Percentiles rank a stretch among this genome's conserved stretches.
These are phyloP conservation scores for Papilio protenor DNA, from an alignment of 2,888 invertebrate genomes.

Conservation along the genomic window DNA sequence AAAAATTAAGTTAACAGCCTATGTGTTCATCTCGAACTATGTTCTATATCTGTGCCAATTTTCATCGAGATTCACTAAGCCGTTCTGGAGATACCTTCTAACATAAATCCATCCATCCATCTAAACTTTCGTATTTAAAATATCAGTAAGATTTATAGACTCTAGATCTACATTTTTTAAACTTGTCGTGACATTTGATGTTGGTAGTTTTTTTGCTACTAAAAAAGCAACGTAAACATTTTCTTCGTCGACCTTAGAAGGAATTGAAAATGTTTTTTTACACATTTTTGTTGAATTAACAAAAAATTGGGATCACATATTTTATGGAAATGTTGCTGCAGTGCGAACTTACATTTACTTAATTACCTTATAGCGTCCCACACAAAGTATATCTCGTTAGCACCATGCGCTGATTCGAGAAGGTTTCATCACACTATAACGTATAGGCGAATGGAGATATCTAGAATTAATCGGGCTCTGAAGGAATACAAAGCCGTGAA, in stretches of 20 bases:
- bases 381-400: constrained; percentile 58
- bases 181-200: neutral
- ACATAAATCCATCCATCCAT: no score
- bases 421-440: constrained; percentile 81
- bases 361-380: constrained; percentile 48
- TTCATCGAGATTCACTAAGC: no score
- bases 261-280: no score
- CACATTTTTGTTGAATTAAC: no score
- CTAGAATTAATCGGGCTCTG: constrained; percentile 83
- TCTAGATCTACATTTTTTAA: neutral
- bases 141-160: no score
- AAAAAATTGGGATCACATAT: no score
- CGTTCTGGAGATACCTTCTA: no score
- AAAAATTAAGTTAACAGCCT: no score
- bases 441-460: constrained; percentile 82
- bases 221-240: neutral
- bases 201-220: neutral
- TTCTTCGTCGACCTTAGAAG: neutral
- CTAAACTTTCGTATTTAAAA: no score
- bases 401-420: constrained; percentile 60
- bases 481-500: constrained; percentile 82
- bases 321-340: neutral
- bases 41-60: no score
- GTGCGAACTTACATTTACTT: neutral
- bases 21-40: no score